Conservation (phyloP, 1,140 invertebrate species). For the Tigriopus japonicus region DNA sequence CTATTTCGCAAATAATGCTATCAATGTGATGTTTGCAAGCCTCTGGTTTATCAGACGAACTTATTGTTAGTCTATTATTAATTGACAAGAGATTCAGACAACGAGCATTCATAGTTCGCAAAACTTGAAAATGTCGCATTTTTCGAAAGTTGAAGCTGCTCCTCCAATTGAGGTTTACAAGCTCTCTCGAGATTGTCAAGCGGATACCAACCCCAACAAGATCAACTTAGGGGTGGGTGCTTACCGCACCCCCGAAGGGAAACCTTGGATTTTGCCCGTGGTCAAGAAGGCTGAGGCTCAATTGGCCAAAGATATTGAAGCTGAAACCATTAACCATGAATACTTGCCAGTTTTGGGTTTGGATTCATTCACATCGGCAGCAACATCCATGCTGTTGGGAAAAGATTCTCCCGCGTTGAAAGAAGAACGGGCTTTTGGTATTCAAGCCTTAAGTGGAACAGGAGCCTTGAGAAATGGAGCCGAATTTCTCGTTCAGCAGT, state of each 20-base stretch:
- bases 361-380: slow-evolving; percentile 54
- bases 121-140: slow-evolving; percentile 36
- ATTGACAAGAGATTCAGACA: no score
- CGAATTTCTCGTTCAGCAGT: slow-evolving; percentile 57
- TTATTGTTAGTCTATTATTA: no score
- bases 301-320: slow-evolving; percentile 39
- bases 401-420: slow-evolving; percentile 47
- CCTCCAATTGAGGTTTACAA: slow-evolving; percentile 87
- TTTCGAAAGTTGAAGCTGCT: slow-evolving; percentile 46
- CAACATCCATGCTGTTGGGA: slow-evolving; percentile 69
- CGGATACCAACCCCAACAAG: slow-evolving; percentile 62
- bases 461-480: slow-evolving; percentile 72
- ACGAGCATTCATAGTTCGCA: no score
- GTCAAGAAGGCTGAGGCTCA: slow-evolving; percentile 71
- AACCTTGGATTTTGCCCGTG: slow-evolving; percentile 93
- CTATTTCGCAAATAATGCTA: no score
- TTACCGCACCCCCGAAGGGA: slow-evolving; percentile 75
- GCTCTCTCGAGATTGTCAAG: slow-evolving; percentile 53
- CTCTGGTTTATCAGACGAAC: no score
- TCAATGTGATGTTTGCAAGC: no score
- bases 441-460: slow-evolving; percentile 89
- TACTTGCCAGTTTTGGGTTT: slow-evolving; percentile 84
- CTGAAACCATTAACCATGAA: slow-evolving; percentile 77
- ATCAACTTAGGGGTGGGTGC: slow-evolving; percentile 88
- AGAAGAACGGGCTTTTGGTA: slow-evolving; percentile 41